Evolutionary conservation across 1,140 invertebrate species (phyloP), one percentile per base, ranked within the genome.

Genomic region (Nomia melanderi): DNA sequence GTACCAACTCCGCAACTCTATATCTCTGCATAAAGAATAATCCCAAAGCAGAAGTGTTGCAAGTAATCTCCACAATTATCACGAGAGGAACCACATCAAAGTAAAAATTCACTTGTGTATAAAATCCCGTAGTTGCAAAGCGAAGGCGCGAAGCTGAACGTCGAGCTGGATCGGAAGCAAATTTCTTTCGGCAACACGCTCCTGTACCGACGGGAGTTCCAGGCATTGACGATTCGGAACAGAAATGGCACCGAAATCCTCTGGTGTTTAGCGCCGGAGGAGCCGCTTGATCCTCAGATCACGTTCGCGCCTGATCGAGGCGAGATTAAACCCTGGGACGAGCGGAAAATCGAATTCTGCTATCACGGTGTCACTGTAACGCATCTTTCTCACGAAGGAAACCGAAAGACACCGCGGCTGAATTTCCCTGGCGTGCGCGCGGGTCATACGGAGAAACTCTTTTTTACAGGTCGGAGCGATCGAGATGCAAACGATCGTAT

Each of bases 21-120:
- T 53, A 87, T 6, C 11, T 91, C 9, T 75, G 81, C 25, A 73
- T 88, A 12, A 73, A 84, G 25, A 77, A 90, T 72, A 91, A 91
- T 78, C 82, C 88, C 3, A 47, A 67, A 20, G 33, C 83, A 20
- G 77, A 90, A 56, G 66, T 27, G 7, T 85, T 90, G 27, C 39
- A 82, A 47, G 85, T 90, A 82, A 76, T 56, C 53, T 36, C 41
- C 20, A 20, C 14, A 1, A 20, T 0, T 44, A 12, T 20, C 14
- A 44, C 12, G 39, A 20, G n/a, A 44, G 4, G 12, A 20, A 20
- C 14, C 4, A 1, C 5, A 14, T 41, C 39, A 14, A 14, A 5
- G 3, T 17, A 0, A 44, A 44, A 44, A 44, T 44, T 5, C 41
- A 3, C 12, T 44, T 0, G 14, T 44, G 14, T 44, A 20, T 44